Base-by-base conservation (phyloP, 2,888 invertebrate genomes). In the Automeris io region DNA sequence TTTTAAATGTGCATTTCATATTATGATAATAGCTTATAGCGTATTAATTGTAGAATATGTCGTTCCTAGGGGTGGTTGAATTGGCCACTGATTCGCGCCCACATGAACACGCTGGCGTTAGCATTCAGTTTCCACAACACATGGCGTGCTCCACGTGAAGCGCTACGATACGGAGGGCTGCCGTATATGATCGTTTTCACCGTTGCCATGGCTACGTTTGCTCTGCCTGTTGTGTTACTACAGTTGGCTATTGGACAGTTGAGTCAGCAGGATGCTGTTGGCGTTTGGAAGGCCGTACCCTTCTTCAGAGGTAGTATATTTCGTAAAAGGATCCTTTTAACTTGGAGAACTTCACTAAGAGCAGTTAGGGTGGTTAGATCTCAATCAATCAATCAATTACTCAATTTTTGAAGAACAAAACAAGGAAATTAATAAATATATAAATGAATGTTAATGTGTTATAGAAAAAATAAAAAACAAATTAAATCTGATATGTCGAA, bases 231-330 rank as follows among this genome's bases (percentile, higher is more conserved):
- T n/a, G 73, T 88, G 1, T 80, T 91, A 49, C 71, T 91, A 37
- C 91, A 91, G 64, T 75, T 91, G 12, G 88, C 90, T 0, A 69
- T 90, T 1, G 91, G 91, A 4, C 90, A 91, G 61, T 78, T 91
- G 39, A 90, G 90, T 40, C 90, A 91, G 60, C 90, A 91, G 54
- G 91, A 91, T 18, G 87, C 89, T 12, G 89, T 90, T 3, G 91
- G 90, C 33, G 77, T 90, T 12, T 91, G 91, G 91, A 81, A 88
- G 46, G 91, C 90, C 1, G 90, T 91, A 24, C 91, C 91, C 1
- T 87, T 91, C 54, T 89, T 91, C 57, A 89, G 80, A 88, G 91
- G 91, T 91, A 57, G 6, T n/a, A n/a, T n/a, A n/a, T n/a, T n/a
- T n/a, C n/a, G n/a, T n/a, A n/a, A n/a, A n/a, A n/a, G n/a, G n/a